A percentile compares a stretch with the other conserved stretches of the same genome.
Evolutionary conservation across 2,888 invertebrate genomes (phyloP).

Genomic region (Leptogaster cylindrica): DNA sequence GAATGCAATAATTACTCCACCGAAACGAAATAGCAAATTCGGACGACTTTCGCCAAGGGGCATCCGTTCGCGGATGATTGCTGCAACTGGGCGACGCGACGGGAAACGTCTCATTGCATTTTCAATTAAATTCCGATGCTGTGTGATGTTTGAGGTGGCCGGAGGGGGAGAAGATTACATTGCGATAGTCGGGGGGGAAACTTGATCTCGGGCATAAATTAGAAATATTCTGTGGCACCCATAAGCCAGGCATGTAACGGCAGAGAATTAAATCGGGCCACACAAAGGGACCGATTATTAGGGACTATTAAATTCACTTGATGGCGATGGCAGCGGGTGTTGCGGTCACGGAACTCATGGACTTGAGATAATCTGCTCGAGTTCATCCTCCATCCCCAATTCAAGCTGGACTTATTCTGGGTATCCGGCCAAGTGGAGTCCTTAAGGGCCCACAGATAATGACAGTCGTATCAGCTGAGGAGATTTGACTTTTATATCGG

Average conservation of each 20-base stretch:
- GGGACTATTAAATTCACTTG: slow-evolving; percentile 31
- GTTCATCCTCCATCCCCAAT: slow-evolving; percentile 9
- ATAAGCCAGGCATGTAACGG: slow-evolving; percentile 30
- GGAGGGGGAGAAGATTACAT: background rate
- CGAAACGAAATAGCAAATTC: background rate
- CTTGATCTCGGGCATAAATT: slow-evolving; percentile 31
- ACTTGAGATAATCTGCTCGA: background rate
- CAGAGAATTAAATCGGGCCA: slow-evolving; percentile 29
- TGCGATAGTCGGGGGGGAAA: slow-evolving; percentile 1
- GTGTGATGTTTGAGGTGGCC: background rate
- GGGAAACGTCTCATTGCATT: slow-evolving; percentile 7
- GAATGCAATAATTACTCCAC: slow-evolving; percentile 13
- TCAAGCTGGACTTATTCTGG: slow-evolving; percentile 10
- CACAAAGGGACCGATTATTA: slow-evolving; percentile 30
- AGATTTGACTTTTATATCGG: slow-evolving; percentile 17
- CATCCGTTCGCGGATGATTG: background rate
- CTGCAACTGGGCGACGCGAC: background rate
- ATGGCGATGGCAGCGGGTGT: slow-evolving; percentile 22
- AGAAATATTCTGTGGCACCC: slow-evolving; percentile 22
- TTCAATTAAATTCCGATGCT: slow-evolving; percentile 25
- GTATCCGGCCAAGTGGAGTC: background rate
- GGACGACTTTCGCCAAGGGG: slow-evolving; percentile 3
- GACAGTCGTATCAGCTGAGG: background rate
- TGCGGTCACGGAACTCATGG: too few relatives aligned
- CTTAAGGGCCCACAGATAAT: background rate